Evolutionary conservation across 1,140 invertebrate species (phyloP).

Genomic region (Leucophenga varia): DNA sequence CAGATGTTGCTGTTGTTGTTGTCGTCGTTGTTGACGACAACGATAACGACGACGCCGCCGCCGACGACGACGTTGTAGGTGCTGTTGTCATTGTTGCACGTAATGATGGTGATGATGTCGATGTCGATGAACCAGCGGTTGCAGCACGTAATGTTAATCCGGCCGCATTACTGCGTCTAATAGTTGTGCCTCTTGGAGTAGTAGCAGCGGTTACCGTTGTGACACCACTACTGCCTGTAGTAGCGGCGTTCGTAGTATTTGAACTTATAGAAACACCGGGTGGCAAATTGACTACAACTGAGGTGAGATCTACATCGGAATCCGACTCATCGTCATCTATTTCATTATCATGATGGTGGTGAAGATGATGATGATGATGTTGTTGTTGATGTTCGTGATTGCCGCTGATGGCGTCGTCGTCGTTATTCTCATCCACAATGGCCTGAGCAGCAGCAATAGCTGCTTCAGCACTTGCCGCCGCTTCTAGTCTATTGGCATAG

Average conservation of each 20-base stretch:
- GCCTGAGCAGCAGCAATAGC: conserved; percentile 4
- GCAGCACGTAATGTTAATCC: conserved; percentile 4
- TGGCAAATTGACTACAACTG: conserved; percentile 28
- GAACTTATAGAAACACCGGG: conserved; percentile 18
- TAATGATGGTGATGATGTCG: neutral
- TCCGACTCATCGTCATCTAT: conserved; percentile 20
- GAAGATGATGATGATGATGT: too few relatives aligned
- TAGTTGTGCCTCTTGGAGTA: conserved; percentile 1
- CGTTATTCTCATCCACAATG: conserved; percentile 1
- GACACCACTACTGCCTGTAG: neutral
- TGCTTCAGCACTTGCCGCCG: conserved; percentile 8
- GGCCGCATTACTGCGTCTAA: neutral
- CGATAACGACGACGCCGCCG: neutral
- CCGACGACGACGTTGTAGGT: conserved; percentile 17
- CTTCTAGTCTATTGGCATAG: too few relatives aligned
- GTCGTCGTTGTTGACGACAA: neutral
- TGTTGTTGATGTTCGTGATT: conserved; percentile 2
- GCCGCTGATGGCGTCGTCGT: neutral
- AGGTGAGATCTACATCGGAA: conserved; percentile 31
- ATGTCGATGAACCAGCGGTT: neutral
- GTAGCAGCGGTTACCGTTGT: neutral
- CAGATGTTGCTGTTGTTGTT: conserved; percentile 6
- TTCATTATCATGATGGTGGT: conserved; percentile 6
- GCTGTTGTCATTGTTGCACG: neutral
- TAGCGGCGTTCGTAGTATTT: neutral